Evolutionary conservation across 2,888 invertebrate genomes (phyloP), one percentile per base, ranked within the genome.

Genomic region (Masnerella sp.): DNA sequence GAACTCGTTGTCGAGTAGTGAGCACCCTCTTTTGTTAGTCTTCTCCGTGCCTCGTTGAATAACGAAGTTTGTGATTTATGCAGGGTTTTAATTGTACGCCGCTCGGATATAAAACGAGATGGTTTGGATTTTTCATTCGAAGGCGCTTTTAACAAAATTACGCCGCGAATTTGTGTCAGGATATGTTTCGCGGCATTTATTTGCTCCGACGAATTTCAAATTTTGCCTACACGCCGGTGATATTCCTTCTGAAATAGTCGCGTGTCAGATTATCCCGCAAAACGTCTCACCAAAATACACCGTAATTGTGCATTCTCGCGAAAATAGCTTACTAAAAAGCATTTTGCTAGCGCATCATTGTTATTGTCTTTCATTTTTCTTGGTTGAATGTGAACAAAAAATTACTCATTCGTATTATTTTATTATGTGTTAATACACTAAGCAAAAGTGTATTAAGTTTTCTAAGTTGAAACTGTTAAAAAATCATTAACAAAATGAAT

Each of bases 31-130:
- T 72, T 67, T 72, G 72, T 72, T 54, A 61, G 47, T 59, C 67
- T 61, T 61, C 70, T 36, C 64, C 51, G 36, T 64, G 42, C 36
- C 65, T 61, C 34, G 59, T 49, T 54, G 67, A 72, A 72, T 67
- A 72, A 72, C 65, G 56, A 67, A 73, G 67, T 70, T 64, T 70
- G 62, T 70, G 70, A 70, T 70, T 70, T 70, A 70, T 70, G 70
- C 70, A 49, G 49, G 49, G 42, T 49, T 62, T 62, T 70, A 70
- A 70, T 62, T 62, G 61, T 70, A 49, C 49, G 49, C n/a, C 28
- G 59, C 32, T 36, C 28, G 68, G 43, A 68, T 58, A 51, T 68
- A 59, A 54, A 62, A 56, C 36, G 18, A 49, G 56, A 62, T 54
- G 42, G 49, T 49, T 69, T 38, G 42, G 54, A 59, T 61, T 54